phyloP scores from a whole-genome alignment of 2,888 invertebrate genomes.

The Zelleria hepariella region DNA sequence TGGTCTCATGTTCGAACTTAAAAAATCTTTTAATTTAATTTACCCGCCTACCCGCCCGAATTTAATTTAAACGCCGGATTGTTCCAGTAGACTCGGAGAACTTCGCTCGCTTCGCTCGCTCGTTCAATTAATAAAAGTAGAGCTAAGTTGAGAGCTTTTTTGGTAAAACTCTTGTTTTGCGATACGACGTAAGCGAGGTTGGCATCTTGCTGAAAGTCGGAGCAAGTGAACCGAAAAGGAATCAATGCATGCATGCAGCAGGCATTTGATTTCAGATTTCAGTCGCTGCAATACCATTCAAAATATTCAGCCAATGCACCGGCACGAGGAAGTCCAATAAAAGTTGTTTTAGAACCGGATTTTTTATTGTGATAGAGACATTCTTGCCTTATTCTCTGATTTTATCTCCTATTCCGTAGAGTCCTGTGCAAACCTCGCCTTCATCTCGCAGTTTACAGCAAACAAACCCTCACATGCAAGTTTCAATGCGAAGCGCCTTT shows the following conservation, averaged over 20 bases:
- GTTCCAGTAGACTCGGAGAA: too few species aligned
- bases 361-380: not conserved
- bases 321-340: not conserved
- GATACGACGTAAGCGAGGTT: not conserved
- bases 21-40: too few species aligned
- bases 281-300: not conserved
- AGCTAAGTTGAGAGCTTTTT: too few species aligned
- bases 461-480: not conserved
- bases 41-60: too few species aligned
- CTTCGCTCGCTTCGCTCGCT: too few species aligned
- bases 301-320: not conserved
- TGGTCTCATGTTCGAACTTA: too few species aligned
- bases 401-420: not conserved
- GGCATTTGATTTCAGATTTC: not conserved
- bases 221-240: not conserved
- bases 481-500: not conserved
- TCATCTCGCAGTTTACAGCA: not conserved
- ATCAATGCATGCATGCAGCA: not conserved
- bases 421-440: not conserved
- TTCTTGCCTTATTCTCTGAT: not conserved
- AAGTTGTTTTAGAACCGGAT: not conserved
- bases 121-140: too few species aligned
- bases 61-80: too few species aligned
- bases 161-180: not conserved
- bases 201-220: not conserved